Conservation (phyloP, 2,888 invertebrate genomes). For the Nezara viridula region DNA sequence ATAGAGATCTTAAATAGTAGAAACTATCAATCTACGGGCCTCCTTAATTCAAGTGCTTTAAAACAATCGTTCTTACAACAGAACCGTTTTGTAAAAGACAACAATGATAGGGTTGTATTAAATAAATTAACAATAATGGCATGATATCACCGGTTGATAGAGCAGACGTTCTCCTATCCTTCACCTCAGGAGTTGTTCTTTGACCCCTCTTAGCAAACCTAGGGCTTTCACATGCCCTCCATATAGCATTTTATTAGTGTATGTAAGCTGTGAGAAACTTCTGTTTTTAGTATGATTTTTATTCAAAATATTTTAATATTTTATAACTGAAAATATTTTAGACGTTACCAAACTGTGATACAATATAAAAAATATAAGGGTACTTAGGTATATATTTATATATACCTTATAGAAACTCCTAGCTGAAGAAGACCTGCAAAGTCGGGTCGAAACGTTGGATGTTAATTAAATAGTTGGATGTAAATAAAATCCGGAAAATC, state of each 20-base stretch:
- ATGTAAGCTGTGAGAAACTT: neutral
- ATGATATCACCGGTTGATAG: neutral
- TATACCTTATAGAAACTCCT: too few species aligned
- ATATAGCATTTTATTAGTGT: neutral
- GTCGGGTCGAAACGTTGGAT: too few species aligned
- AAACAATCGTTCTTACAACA: conserved; percentile 15
- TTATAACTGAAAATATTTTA: too few species aligned
- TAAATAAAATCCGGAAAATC: too few species aligned
- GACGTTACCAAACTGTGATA: too few species aligned
- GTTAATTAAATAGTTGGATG: too few species aligned
- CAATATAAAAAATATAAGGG: too few species aligned
- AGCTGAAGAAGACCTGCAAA: too few species aligned
- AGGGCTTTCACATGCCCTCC: neutral
- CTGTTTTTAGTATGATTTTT: neutral
- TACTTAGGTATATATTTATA: too few species aligned
- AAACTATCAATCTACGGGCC: neutral
- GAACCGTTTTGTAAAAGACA: neutral
- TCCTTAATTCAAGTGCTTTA: neutral
- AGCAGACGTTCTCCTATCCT: conserved; percentile 3
- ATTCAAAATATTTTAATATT: too few species aligned
- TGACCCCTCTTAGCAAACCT: neutral
- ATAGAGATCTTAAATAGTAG: neutral
- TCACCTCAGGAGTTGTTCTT: neutral
- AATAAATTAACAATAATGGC: neutral
- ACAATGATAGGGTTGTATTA: neutral